These are phyloP conservation scores for Kradibia gibbosae DNA, from an alignment of 1,140 invertebrate species.

Conservation along the genomic window DNA sequence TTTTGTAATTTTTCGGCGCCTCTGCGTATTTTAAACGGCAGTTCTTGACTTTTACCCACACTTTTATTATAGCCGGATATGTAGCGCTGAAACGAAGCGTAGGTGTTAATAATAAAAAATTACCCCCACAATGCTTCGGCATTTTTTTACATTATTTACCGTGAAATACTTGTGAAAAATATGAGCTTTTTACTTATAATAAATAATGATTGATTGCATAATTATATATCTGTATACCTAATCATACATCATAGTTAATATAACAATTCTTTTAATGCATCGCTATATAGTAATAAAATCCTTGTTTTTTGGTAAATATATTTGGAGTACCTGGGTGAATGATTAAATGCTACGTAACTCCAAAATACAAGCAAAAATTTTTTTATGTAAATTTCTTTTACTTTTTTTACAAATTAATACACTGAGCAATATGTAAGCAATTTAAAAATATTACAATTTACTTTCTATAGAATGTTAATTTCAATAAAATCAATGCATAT, in stretches of 20 bases:
- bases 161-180: background rate
- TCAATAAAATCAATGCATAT: too few relatives aligned
- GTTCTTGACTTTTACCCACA: background rate
- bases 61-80: background rate
- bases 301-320: too few relatives aligned
- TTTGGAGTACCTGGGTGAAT: too few relatives aligned
- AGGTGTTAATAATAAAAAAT: constrained; percentile 1
- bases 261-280: background rate
- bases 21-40: background rate
- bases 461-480: too few relatives aligned
- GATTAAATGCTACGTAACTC: too few relatives aligned
- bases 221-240: background rate
- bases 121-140: background rate
- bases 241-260: background rate
- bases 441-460: too few relatives aligned
- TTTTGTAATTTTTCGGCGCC: background rate
- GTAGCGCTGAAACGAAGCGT: background rate
- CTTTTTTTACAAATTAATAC: too few relatives aligned
- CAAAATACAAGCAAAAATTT: too few relatives aligned
- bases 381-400: too few relatives aligned
- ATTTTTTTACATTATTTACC: background rate
- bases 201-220: background rate
- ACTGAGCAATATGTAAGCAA: too few relatives aligned
- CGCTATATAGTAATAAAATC: too few relatives aligned
- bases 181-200: background rate